Evolutionary conservation across 1,140 invertebrate species (phyloP), one percentile per base, ranked within the genome.

Genomic region (Drosophila bocki): DNA sequence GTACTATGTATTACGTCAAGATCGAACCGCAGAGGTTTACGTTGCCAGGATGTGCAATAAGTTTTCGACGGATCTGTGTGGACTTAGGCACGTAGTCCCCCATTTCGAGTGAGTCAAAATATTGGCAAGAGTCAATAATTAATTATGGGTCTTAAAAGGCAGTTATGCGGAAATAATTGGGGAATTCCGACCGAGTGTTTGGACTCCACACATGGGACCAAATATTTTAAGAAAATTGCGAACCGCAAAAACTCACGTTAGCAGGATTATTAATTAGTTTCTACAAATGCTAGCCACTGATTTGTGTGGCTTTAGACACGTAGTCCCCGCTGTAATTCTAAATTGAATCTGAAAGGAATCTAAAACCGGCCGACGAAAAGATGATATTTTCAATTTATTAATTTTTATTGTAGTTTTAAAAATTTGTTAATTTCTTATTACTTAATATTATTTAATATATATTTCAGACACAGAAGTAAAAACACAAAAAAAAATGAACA

Each of bases 11-110:
- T 33, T 48, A 29, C 58, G 63, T 77, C 70, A 72, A 51, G 44
- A 48, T 13, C 19, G 7, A 22, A 51, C 53, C 45, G 32, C 70
- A 72, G 17, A 41, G 39, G 15, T 33, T 35, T n/a, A 22, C 67
- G 22, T 50, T 48, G 35, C 37, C 68, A 72, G 70, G 70, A 72
- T 72, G 60, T 72, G 29, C 11, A 72, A 72, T 71, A 42, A 41
- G 58, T 48, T 71, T 67, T 45, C 53, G 50, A 29, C 45, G 17
- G 54, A 51, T 60, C 45, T 77, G 72, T 70, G 83, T 88, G 83
- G 47, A 58, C 39, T 74, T 57, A 15, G 51, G 76, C 83, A 86
- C 83, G 83, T 86, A 86, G 80, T 32, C 50, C 61, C 61, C 41
- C 54, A 17, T 50, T n/a, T 61, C 19, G 9, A 19, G 39, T 51